Percentiles rank a stretch among this genome's conserved stretches.
Evolutionary conservation across 2,113 vertebrate species (phyloP).

Genomic region (Myrmecophaga tridactyla): DNA sequence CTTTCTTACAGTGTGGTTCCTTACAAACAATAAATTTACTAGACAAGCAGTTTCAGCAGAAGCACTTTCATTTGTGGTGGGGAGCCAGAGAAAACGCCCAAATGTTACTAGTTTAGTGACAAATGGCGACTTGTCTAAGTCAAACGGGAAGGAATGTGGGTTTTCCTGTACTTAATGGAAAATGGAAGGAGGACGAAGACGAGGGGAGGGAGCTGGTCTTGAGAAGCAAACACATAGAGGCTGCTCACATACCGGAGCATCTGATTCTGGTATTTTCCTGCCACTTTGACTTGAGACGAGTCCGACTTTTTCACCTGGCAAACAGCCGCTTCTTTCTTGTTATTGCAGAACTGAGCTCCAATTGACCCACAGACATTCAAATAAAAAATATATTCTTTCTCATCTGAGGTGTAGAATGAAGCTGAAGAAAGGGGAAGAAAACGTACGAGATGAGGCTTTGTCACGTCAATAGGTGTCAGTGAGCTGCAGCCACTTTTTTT

Average conservation of each 20-base stretch:
- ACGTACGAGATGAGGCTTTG: rapidly evolving
- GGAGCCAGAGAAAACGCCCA: neutral
- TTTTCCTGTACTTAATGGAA: neutral
- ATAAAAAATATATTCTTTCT: constrained; percentile 88
- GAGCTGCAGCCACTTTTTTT: rapidly evolving
- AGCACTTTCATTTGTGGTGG: neutral
- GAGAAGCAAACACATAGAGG: rapidly evolving
- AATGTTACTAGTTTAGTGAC: neutral
- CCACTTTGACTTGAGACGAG: constrained; percentile 77
- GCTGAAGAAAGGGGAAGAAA: constrained; percentile 49
- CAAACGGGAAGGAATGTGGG: neutral
- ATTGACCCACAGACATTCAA: constrained; percentile 89
- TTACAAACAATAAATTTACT: neutral
- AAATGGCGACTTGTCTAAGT: neutral
- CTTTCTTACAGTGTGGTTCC: neutral
- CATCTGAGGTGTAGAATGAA: constrained; percentile 74
- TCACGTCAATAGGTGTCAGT: rapidly evolving
- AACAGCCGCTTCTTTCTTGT: constrained; percentile 74
- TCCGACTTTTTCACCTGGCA: constrained; percentile 91
- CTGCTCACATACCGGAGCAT: constrained; percentile 87
- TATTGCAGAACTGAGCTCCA: constrained; percentile 71
- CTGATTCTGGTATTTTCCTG: constrained; percentile 90
- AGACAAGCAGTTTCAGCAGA: neutral
- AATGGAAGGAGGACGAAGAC: neutral
- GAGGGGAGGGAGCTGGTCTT: rapidly evolving